Evolutionary conservation across 2,797 vertebrate genomes (phyloP).

Genomic region (Lepilemur ruficaudatus): DNA sequence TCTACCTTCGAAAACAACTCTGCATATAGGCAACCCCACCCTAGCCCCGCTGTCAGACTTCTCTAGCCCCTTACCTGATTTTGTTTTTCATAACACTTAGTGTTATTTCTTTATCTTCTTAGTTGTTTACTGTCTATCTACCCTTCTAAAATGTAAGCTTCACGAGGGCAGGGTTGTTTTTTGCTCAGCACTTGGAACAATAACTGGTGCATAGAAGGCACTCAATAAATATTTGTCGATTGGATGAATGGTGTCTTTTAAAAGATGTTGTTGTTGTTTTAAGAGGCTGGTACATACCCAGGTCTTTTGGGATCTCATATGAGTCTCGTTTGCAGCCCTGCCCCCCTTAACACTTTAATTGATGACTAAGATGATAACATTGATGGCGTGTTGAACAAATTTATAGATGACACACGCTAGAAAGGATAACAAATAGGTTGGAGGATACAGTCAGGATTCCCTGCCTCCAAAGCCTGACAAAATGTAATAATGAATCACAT

Average conservation of each 20-base stretch:
- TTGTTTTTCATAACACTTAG: background rate
- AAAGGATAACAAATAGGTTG: background rate
- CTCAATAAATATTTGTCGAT: conserved; percentile 8
- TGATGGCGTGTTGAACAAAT: background rate
- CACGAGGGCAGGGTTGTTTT: background rate
- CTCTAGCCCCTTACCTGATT: background rate
- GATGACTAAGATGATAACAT: background rate
- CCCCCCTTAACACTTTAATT: background rate
- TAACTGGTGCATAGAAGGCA: background rate
- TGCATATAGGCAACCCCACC: background rate
- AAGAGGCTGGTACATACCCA: background rate
- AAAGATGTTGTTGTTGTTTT: background rate
- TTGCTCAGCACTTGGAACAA: background rate
- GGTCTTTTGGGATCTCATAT: background rate
- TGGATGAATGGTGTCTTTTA: background rate
- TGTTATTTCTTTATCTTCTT: background rate
- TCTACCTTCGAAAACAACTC: background rate
- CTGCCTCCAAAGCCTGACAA: background rate
- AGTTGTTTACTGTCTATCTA: background rate
- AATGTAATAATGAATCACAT: conserved; percentile 49
- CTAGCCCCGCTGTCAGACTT: background rate
- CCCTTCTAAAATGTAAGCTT: background rate
- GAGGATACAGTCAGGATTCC: background rate
- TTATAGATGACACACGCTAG: background rate
- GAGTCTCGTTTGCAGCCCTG: background rate